Evolutionary conservation across 2,888 invertebrate species (phyloP).

Genomic region (Drymonia ruficornis): DNA sequence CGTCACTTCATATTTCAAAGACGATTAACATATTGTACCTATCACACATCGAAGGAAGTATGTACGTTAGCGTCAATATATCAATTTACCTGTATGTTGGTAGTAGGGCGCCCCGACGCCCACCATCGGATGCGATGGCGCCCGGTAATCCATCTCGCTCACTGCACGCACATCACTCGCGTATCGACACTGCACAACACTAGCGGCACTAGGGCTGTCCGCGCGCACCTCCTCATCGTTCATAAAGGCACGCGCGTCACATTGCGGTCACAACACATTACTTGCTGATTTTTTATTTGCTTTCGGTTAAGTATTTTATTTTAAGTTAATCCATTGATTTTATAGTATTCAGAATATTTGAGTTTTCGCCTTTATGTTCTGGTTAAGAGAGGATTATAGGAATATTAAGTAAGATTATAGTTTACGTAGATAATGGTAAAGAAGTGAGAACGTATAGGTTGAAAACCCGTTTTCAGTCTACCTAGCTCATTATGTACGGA

Average conservation of each 20-base stretch:
- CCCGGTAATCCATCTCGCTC: slow-evolving; percentile 75
- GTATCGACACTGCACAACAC: slow-evolving; percentile 37
- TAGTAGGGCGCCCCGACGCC: slow-evolving; percentile 73
- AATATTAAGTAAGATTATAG: too few relatives aligned
- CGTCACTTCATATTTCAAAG: too few relatives aligned
- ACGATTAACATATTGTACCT: too few relatives aligned
- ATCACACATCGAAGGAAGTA: too few relatives aligned
- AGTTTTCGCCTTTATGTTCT: not conserved
- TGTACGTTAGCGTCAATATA: too few relatives aligned
- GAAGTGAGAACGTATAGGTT: too few relatives aligned
- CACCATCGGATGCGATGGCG: slow-evolving; percentile 67
- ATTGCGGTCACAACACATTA: not conserved
- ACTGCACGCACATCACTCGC: slow-evolving; percentile 56
- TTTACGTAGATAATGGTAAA: too few relatives aligned
- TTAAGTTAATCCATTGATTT: not conserved
- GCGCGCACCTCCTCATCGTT: slow-evolving; percentile 5
- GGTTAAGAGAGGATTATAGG: too few relatives aligned
- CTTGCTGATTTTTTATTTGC: not conserved
- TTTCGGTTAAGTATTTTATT: not conserved
- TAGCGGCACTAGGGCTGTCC: slow-evolving; percentile 16
- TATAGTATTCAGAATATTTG: not conserved
- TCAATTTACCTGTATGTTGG: slow-evolving; percentile 67
- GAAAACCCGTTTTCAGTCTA: too few relatives aligned
- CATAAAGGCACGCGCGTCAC: not conserved
- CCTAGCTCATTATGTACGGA: too few relatives aligned